Evolutionary conservation across 1,140 invertebrate genomes (phyloP).

Genomic region (Tribolium madens): DNA sequence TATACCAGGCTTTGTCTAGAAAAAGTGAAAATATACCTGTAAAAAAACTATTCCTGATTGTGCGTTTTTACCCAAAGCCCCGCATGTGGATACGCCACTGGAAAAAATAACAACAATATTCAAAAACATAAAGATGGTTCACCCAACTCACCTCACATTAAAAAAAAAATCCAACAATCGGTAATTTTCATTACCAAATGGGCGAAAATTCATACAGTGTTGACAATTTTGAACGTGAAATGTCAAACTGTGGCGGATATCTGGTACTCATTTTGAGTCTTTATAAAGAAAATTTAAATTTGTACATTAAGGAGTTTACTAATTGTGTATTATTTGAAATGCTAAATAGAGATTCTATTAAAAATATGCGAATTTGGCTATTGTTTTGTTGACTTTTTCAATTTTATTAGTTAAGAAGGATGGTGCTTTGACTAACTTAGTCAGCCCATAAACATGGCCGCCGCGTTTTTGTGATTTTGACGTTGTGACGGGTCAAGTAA

Average conservation of each 20-base stretch:
- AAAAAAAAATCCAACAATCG: no score
- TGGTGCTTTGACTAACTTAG: neutral
- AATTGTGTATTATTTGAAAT: no score
- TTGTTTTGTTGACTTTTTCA: neutral
- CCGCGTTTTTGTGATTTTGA: conserved; percentile 40
- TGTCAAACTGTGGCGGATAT: neutral
- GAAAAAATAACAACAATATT: neutral
- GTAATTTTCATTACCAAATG: no score
- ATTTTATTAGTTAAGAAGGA: neutral
- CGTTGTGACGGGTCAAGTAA: conserved; percentile 42
- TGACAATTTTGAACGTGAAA: neutral
- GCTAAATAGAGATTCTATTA: no score
- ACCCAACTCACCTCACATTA: no score
- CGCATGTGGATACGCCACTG: neutral
- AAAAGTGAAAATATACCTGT: conserved; percentile 38
- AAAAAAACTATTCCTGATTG: neutral
- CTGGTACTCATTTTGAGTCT: neutral
- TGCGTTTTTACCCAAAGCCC: neutral
- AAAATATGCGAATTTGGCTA: no score
- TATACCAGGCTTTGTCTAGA: conserved; percentile 54
- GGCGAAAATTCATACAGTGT: neutral
- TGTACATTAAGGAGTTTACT: no score
- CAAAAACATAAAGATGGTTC: no score
- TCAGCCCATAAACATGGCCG: conserved; percentile 34
- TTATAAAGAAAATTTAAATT: no score